Conservation (phyloP, 2,888 invertebrate genomes). For the Scaptomyza caliginosa region DNA sequence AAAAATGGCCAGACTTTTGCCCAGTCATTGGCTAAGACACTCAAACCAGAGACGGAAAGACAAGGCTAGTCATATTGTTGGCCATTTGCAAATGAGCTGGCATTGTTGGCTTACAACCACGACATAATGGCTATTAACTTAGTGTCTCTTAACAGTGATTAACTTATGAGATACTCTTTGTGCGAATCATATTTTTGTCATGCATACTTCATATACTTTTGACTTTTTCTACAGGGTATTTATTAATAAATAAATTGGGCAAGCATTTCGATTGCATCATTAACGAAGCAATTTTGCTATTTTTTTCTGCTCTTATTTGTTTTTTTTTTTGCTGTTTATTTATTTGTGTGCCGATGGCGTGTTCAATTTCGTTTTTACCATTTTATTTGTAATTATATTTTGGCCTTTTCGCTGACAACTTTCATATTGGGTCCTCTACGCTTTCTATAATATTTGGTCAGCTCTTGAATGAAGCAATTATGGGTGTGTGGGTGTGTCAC, state of each 20-base stretch:
- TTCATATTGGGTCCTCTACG: slow-evolving; percentile 56
- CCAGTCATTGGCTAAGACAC: slow-evolving; percentile 45
- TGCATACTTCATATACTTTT: background rate
- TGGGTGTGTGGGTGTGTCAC: slow-evolving; percentile 28
- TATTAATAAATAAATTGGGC: slow-evolving; percentile 1
- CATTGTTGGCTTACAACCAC: slow-evolving; percentile 9
- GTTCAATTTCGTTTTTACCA: slow-evolving; percentile 61
- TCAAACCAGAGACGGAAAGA: background rate
- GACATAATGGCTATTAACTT: slow-evolving; percentile 29
- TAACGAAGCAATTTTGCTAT: slow-evolving; percentile 20
- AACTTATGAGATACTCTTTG: slow-evolving; percentile 21
- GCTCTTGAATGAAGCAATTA: slow-evolving; percentile 25
- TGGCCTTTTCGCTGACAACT: slow-evolving; percentile 60
- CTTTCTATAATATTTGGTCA: too few relatives aligned
- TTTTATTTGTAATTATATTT: slow-evolving; percentile 72
- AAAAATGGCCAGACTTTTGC: slow-evolving; percentile 36
- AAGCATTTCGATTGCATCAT: slow-evolving; percentile 62
- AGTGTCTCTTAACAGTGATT: slow-evolving; percentile 3
- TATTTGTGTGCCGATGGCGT: slow-evolving; percentile 34
- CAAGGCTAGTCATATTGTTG: slow-evolving; percentile 20
- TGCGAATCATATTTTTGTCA: background rate
- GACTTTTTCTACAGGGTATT: slow-evolving; percentile 20
- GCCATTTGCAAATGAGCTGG: slow-evolving; percentile 74
- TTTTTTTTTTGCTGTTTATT: slow-evolving; percentile 18
- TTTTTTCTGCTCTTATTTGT: background rate